These are phyloP conservation scores for Mythimna pallens DNA, from an alignment of 2,888 invertebrate species.

Conservation along the genomic window DNA sequence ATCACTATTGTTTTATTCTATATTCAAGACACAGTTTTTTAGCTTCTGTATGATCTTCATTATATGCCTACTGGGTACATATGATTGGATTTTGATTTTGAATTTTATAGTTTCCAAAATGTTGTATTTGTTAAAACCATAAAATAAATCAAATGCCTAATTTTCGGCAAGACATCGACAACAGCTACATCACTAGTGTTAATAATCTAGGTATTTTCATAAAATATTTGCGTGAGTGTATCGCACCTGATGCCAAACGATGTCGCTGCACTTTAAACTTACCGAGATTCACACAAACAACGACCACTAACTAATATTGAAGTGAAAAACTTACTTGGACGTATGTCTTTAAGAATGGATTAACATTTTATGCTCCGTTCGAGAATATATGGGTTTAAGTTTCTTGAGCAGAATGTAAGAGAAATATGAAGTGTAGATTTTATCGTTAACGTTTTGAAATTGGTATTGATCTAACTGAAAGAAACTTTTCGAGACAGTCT, in stretches of 20 bases:
- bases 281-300: slow-evolving; percentile 84
- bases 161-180: slow-evolving; percentile 64
- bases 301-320: slow-evolving; percentile 62
- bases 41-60: neutral
- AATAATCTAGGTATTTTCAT: slow-evolving; percentile 87
- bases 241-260: slow-evolving; percentile 86
- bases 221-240: slow-evolving; percentile 90
- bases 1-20: neutral
- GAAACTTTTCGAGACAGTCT: neutral
- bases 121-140: neutral
- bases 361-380: slow-evolving; percentile 44
- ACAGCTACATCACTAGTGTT: slow-evolving; percentile 75
- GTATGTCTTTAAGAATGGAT: slow-evolving; percentile 59
- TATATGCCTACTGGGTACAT: neutral
- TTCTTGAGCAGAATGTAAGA: slow-evolving; percentile 7
- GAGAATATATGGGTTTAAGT: slow-evolving; percentile 35
- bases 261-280: slow-evolving; percentile 87
- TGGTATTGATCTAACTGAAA: slow-evolving; percentile 14
- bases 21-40: neutral
- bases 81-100: too few relatives aligned
- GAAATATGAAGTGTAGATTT: slow-evolving; percentile 26
- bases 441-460: neutral
- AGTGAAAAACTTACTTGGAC: slow-evolving; percentile 61
- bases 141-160: neutral
- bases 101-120: neutral